Conservation (phyloP, 2,113 vertebrate genomes). For the Otis tarda region DNA sequence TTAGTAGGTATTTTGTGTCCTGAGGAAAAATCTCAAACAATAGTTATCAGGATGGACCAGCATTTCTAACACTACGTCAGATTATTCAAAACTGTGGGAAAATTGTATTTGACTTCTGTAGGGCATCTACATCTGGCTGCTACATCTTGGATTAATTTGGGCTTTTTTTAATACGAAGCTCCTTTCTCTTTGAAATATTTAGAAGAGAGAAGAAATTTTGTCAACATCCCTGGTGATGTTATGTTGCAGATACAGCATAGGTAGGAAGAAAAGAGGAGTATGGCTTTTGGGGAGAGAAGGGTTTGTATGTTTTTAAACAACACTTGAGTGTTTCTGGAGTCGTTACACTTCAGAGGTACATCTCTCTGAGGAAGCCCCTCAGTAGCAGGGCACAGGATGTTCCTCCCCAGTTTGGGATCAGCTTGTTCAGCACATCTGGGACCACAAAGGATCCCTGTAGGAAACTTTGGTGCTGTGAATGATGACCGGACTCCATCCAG, state of each 20-base stretch:
- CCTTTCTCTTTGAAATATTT: too few relatives aligned
- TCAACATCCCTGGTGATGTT: too few relatives aligned
- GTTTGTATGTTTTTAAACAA: not conserved
- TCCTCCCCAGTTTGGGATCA: not conserved
- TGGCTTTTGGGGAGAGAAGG: not conserved
- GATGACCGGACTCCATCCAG: not conserved
- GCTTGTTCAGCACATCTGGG: not conserved
- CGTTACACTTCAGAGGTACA: not conserved
- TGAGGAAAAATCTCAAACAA: not conserved
- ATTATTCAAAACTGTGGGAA: not conserved
- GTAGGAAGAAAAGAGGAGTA: too few relatives aligned
- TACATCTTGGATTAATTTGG: not conserved
- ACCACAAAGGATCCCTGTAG: not conserved
- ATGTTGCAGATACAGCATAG: too few relatives aligned
- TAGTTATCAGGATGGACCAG: not conserved
- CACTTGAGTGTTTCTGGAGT: not conserved
- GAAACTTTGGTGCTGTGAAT: not conserved
- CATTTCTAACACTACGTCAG: not conserved
- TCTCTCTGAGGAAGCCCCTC: not conserved
- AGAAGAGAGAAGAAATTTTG: too few relatives aligned
- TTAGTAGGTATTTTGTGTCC: not conserved
- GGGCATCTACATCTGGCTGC: not conserved
- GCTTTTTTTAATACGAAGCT: too few relatives aligned
- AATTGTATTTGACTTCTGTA: not conserved
- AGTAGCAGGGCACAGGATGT: not conserved